Conservation (phyloP, 2,113 vertebrate genomes). For the Pangasianodon gigas region DNA sequence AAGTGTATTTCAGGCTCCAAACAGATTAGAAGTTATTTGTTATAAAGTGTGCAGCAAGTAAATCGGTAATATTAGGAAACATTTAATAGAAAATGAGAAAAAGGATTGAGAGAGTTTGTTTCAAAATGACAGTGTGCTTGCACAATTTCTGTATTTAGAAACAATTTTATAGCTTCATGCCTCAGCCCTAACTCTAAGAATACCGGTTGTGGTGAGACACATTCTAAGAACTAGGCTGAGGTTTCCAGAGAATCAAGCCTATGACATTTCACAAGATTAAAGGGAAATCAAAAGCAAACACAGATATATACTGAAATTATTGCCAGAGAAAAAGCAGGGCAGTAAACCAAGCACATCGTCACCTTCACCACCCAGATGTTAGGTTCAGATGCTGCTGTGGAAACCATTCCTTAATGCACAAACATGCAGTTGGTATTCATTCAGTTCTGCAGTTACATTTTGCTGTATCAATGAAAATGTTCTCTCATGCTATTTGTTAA, state of each 20-base stretch:
- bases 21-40: neutral
- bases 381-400: neutral
- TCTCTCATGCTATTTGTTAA: neutral
- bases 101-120: neutral
- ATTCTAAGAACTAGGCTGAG: conserved; percentile 59
- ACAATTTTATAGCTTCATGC: conserved; percentile 34
- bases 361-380: neutral
- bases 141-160: conserved; percentile 36
- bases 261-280: conserved; percentile 53
- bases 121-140: conserved; percentile 14
- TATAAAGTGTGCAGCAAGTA: neutral
- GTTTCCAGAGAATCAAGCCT: conserved; percentile 53
- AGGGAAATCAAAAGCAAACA: conserved; percentile 52
- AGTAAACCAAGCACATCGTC: conserved; percentile 10
- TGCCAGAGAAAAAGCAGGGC: conserved; percentile 14
- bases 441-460: neutral
- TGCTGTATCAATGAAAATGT: neutral
- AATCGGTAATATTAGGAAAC: neutral
- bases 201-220: conserved; percentile 60
- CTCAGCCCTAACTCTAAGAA: conserved; percentile 54
- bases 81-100: conserved; percentile 5
- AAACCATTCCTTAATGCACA: neutral
- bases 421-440: neutral
- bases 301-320: neutral
- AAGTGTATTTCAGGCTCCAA: neutral